phyloP scores from a whole-genome alignment of 2,888 invertebrate genomes.

The Cryptocephalus primarius region DNA sequence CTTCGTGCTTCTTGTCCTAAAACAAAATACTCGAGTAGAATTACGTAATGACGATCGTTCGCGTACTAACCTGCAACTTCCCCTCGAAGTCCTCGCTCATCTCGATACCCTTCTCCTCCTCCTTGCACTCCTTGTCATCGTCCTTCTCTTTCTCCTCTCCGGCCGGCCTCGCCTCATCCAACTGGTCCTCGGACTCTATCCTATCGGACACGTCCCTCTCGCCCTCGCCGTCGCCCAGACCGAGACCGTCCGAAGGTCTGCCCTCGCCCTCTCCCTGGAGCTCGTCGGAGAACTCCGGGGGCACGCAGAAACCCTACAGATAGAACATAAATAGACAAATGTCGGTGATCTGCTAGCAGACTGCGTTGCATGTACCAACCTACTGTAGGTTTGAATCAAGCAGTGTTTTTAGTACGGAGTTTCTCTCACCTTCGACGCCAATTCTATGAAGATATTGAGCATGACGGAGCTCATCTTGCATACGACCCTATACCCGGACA shows the following conservation, averaged over 20 bases:
- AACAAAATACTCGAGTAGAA: not conserved
- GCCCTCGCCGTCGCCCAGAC: conserved; percentile 88
- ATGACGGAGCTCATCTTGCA: conserved; percentile 77
- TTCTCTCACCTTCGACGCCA: conserved; percentile 53
- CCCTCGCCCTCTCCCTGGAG: conserved; percentile 42
- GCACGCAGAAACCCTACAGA: conserved; percentile 79
- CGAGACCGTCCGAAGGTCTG: conserved; percentile 59
- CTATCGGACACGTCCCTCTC: conserved; percentile 91
- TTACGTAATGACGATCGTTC: no score
- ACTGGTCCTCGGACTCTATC: conserved; percentile 80
- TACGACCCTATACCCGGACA: conserved; percentile 65
- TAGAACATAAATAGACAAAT: no score
- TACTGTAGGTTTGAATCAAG: no score
- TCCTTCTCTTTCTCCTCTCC: conserved; percentile 58
- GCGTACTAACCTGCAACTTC: conserved; percentile 51
- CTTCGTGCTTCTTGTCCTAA: conserved; percentile 26
- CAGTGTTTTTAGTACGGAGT: no score
- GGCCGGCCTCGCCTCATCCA: conserved; percentile 78
- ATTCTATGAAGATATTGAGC: conserved; percentile 72
- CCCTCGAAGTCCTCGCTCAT: conserved; percentile 96
- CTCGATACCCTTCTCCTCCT: conserved; percentile 86
- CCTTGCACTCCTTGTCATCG: conserved; percentile 67
- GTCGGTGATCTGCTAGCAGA: no score
- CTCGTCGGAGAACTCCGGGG: conserved; percentile 70
- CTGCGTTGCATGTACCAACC: no score